Conservation (phyloP, 2,888 invertebrate species). For the Sympetrum striolatum region DNA sequence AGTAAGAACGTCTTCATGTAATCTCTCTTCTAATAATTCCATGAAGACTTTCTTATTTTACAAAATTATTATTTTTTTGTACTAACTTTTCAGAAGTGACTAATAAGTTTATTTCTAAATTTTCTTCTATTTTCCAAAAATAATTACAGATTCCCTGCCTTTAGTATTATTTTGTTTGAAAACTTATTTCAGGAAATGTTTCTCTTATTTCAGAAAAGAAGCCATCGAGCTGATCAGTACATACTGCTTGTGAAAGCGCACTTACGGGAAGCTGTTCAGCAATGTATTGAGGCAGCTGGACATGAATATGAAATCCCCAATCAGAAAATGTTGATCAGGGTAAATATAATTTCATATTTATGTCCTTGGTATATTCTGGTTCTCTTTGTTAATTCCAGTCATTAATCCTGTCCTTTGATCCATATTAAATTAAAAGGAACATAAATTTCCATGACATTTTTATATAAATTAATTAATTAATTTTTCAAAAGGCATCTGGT, state of each 20-base stretch:
- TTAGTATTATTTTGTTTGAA: background rate
- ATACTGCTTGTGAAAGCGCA: slow-evolving; percentile 84
- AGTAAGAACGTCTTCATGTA: too few species aligned
- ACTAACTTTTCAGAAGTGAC: too few species aligned
- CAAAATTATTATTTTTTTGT: too few species aligned
- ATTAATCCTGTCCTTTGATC: background rate
- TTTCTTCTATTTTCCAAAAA: background rate
- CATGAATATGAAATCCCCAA: slow-evolving; percentile 86
- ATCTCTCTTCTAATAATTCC: too few species aligned
- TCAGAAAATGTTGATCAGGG: slow-evolving; percentile 88
- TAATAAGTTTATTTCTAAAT: too few species aligned
- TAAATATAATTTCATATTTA: slow-evolving; percentile 55
- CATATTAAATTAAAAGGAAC: too few species aligned
- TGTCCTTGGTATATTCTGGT: background rate
- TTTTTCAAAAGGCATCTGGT: too few species aligned
- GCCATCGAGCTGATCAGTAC: slow-evolving; percentile 93
- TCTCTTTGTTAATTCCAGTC: background rate
- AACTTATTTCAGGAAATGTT: background rate
- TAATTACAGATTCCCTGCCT: background rate
- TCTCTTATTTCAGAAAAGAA: slow-evolving; percentile 70
- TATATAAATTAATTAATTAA: too few species aligned
- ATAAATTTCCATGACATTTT: too few species aligned
- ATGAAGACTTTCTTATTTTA: too few species aligned
- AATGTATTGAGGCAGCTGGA: slow-evolving; percentile 92
- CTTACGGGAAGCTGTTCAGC: slow-evolving; percentile 81